Percentiles rank a stretch among this genome's conserved stretches.
phyloP scores from a whole-genome alignment of 1,140 invertebrate species.

The Himalopsyche phryganea region DNA sequence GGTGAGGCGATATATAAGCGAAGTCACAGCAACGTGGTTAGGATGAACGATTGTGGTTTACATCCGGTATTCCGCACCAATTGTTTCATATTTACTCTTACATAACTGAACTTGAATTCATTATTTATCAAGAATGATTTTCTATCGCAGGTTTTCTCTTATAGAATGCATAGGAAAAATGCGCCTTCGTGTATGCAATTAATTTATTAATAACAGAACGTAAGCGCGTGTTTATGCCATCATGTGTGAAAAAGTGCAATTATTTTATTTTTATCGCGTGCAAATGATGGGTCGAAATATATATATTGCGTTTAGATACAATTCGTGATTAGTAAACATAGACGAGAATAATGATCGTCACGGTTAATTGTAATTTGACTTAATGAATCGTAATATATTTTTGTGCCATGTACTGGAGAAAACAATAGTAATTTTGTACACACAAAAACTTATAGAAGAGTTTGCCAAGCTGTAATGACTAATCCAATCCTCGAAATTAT shows the following conservation, averaged over 20 bases:
- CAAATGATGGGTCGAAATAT: conserved; percentile 9
- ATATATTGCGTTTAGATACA: neutral
- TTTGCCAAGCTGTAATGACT: too few species aligned
- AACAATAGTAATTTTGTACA: too few species aligned
- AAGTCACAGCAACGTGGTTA: conserved; percentile 38
- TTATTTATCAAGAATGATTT: conserved; percentile 49
- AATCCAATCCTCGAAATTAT: too few species aligned
- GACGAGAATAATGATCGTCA: too few species aligned
- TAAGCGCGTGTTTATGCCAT: conserved; percentile 36
- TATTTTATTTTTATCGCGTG: conserved; percentile 40
- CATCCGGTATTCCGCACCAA: conserved; percentile 56
- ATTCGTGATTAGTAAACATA: too few species aligned
- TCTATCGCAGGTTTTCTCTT: conserved; percentile 52
- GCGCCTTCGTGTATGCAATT: conserved; percentile 31
- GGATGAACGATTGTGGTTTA: conserved; percentile 42
- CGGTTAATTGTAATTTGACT: too few species aligned
- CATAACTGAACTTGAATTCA: conserved; percentile 54
- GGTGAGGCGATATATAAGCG: conserved; percentile 50
- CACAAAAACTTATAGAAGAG: too few species aligned
- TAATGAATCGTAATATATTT: too few species aligned
- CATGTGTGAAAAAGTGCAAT: conserved; percentile 38
- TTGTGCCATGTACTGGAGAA: too few species aligned
- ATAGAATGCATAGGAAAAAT: conserved; percentile 52
- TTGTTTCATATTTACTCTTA: conserved; percentile 52
- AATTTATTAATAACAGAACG: conserved; percentile 9